Evolutionary conservation across 1,140 invertebrate genomes (phyloP), one percentile per base, ranked within the genome.

Genomic region (Temnothorax longispinosus): DNA sequence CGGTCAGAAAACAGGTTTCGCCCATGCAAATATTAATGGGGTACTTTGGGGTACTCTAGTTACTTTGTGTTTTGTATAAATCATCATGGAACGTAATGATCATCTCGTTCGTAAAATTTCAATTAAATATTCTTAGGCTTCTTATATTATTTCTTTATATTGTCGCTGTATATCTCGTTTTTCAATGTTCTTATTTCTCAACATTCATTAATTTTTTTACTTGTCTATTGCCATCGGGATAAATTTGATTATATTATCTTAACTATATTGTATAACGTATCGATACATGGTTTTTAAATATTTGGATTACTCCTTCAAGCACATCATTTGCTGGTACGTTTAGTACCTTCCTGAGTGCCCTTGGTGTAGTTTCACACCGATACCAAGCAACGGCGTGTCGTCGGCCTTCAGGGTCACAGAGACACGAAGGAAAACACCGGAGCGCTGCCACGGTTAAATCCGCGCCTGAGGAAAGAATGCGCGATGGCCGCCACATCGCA

Each of bases 391-490:
- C 41, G 7, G 3, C 58, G 27, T 58, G 41, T 72, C 11, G 62
- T 11, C 58, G 74, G 58, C 65, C 15, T 62, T 41, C 44, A 54
- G 76, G 67, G 82, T 89, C 60, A 47, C 44, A n/a, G 71, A 47
- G 52, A 27, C 44, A 60, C 74, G 78, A 13, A 50, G 89, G 86
- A 90, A 90, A 90, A 82, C 65, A 74, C 11, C 38, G 41, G 13
- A 58, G 80, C 32, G 77, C 32, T 38, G n/a, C 65, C 44, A 69
- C n/a, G 75, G 74, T 84, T 67, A 86, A 67, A 75, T 65, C 76
- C 80, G 87, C 88, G 84, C 8, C 89, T 87, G 82, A 74, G 62
- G 77, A 90, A 94, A 92, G 92, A 93, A 93, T 93, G 90, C 86
- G 85, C 91, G 87, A 93, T 93, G 90, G 91, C 90, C 89, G 93